Evolutionary conservation across 1,140 invertebrate species (phyloP), one percentile per base, ranked within the genome.

Genomic region (Lordiphosa stackelbergi): DNA sequence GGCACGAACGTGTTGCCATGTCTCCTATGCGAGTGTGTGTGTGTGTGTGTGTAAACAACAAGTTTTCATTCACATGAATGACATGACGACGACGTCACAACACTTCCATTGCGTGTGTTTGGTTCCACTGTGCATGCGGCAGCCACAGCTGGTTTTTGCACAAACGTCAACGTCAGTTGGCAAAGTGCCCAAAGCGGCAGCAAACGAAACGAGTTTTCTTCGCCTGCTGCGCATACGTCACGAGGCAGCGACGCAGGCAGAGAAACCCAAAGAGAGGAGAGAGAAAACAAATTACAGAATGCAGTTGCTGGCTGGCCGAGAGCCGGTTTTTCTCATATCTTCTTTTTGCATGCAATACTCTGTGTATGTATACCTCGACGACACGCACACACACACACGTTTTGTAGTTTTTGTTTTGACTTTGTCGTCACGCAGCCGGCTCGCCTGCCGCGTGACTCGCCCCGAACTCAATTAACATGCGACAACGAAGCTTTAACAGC

Each of bases 161-260:
- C 69, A 62, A 70, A 66, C 38, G 54, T 66, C 46, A 59, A 49
- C 63, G 66, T 59, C 54, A 69, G 65, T 69, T 69, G 73, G 73
- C 73, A 69, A 59, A 66, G 48, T 73, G 74, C 74, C 73, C 61
- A 41, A 16, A 53, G 41, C 41, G 56, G 68, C 61, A 51, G 38
- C 47, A 43, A 56, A 74, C 71, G 54, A 78, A 78, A 78, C 73
- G 34, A 69, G 73, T 75, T 77, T 68, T 53, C 13, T 47, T 13
- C 57, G 63, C 47, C 66, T 62, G 73, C 56, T 77, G 74, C 75
- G 74, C 75, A 79, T 79, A 79, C 74, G 74, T 81, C 74, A 79
- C 71, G 68, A 62, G 51, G 68, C 68, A 63, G 63, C 58, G 53
- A 66, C 66, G 63, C 52, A 62, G 52, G 52, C 66, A 65, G 40